Percentiles rank a stretch among this genome's conserved stretches.
These are phyloP conservation scores for Lampris incognitus DNA, from an alignment of 2,113 vertebrate species.

Conservation along the genomic window DNA sequence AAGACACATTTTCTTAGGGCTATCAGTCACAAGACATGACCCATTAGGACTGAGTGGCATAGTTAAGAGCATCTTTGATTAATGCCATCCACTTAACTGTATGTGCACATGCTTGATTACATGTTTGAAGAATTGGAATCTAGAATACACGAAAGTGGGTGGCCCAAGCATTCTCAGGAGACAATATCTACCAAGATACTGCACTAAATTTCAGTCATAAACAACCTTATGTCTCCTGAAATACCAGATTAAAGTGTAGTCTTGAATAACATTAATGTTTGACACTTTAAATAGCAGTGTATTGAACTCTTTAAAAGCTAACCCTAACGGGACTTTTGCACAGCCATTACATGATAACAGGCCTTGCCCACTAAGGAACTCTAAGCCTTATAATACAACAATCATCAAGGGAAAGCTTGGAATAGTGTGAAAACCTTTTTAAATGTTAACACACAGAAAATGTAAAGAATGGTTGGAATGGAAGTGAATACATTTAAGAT, in stretches of 20 bases:
- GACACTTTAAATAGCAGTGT: slow-evolving; percentile 48
- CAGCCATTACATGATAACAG: slow-evolving; percentile 67
- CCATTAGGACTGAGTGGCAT: too few relatives aligned
- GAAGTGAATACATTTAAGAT: slow-evolving; percentile 3
- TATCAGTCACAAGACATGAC: too few relatives aligned
- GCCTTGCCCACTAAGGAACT: slow-evolving; percentile 42
- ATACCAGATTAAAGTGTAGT: slow-evolving; percentile 26
- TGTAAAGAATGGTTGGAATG: slow-evolving; percentile 17
- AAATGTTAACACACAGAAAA: slow-evolving; percentile 23
- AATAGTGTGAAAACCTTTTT: slow-evolving; percentile 40
- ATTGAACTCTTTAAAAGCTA: slow-evolving; percentile 63
- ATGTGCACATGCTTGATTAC: slow-evolving; percentile 9
- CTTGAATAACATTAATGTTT: slow-evolving; percentile 34
- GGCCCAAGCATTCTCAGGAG: slow-evolving; percentile 5
- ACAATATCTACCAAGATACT: slow-evolving; percentile 29
- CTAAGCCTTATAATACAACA: slow-evolving; percentile 37
- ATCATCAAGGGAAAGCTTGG: slow-evolving; percentile 54
- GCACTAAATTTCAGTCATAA: slow-evolving; percentile 24
- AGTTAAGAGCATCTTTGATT: too few relatives aligned
- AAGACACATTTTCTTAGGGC: too few relatives aligned
- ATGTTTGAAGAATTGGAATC: slow-evolving; percentile 34
- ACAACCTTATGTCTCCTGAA: slow-evolving; percentile 47
- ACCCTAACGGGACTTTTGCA: slow-evolving; percentile 53
- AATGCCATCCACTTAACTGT: neutral
- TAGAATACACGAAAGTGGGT: slow-evolving; percentile 13